phyloP scores from a whole-genome alignment of 2,113 vertebrate species.

The Misgurnus mizolepis region DNA sequence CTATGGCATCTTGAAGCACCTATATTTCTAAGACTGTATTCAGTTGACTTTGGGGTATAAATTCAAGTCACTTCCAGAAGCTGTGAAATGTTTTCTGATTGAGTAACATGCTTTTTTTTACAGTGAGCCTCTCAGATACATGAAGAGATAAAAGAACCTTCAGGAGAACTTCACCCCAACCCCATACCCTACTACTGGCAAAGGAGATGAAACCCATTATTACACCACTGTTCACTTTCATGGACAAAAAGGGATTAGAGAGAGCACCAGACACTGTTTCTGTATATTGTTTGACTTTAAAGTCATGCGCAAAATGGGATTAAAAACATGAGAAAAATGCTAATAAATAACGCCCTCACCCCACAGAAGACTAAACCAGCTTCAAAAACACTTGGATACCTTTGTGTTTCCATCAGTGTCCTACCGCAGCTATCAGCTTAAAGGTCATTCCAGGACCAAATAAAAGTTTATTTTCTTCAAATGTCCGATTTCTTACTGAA shows the following conservation, averaged over 20 bases:
- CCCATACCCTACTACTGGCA: background rate
- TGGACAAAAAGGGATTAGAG: constrained; percentile 77
- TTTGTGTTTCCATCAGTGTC: constrained; percentile 56
- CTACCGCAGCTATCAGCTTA: constrained; percentile 47
- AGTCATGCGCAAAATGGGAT: constrained; percentile 80
- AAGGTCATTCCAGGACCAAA: constrained; percentile 67
- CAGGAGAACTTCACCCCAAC: background rate
- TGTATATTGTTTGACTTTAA: constrained; percentile 80
- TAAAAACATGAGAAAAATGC: constrained; percentile 70
- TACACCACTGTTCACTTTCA: constrained; percentile 72
- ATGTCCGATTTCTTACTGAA: constrained; percentile 69
- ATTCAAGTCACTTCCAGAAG: no score
- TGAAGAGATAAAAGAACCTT: background rate
- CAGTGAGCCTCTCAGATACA: background rate
- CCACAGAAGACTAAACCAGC: constrained; percentile 29
- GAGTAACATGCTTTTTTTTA: no score
- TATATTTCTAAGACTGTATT: no score
- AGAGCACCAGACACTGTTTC: constrained; percentile 78
- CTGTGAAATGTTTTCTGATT: no score
- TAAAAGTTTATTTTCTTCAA: constrained; percentile 70
- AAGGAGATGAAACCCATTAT: constrained; percentile 76
- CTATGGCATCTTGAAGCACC: no score
- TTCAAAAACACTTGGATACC: constrained; percentile 47
- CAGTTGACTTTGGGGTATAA: no score
- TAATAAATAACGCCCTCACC: constrained; percentile 75